phyloP scores from a whole-genome alignment of 2,797 vertebrate species.

The Megalops cyprinoides region DNA sequence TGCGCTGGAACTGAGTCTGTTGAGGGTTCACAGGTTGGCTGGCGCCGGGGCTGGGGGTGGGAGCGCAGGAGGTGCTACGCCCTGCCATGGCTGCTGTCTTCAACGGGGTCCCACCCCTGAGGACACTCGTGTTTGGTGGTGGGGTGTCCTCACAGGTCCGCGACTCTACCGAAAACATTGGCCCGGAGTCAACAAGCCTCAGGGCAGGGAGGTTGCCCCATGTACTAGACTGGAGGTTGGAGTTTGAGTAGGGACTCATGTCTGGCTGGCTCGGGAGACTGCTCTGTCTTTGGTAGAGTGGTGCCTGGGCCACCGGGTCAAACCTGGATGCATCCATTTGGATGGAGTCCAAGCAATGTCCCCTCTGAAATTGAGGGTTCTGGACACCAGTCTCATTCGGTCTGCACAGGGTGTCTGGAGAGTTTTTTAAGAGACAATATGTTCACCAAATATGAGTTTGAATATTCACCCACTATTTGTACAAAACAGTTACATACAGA shows the following conservation, averaged over 20 bases:
- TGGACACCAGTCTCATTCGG: not conserved
- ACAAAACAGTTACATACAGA: too few relatives aligned
- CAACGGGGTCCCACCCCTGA: not conserved
- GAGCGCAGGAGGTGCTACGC: not conserved
- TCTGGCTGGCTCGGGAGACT: not conserved
- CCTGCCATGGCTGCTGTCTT: not conserved
- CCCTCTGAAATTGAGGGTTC: not conserved
- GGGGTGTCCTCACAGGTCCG: slow-evolving; percentile 61
- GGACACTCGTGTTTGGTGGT: slow-evolving; percentile 42
- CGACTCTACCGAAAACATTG: slow-evolving; percentile 68
- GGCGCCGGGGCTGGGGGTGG: not conserved
- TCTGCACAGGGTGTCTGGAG: not conserved
- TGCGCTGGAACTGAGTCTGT: not conserved
- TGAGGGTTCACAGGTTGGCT: not conserved
- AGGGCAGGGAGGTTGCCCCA: slow-evolving; percentile 25
- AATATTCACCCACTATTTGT: too few relatives aligned
- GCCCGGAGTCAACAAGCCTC: not conserved
- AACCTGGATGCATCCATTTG: slow-evolving; percentile 59
- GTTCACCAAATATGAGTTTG: too few relatives aligned
- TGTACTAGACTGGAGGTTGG: slow-evolving; percentile 31
- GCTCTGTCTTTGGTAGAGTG: too few relatives aligned
- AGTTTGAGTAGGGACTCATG: slow-evolving; percentile 55
- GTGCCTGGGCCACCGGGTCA: not conserved
- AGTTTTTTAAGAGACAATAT: not conserved
- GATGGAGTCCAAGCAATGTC: slow-evolving; percentile 4